Percentiles rank a stretch among this genome's conserved stretches.
Evolutionary conservation across 2,113 vertebrate species (phyloP).

Genomic region (Indri indri): DNA sequence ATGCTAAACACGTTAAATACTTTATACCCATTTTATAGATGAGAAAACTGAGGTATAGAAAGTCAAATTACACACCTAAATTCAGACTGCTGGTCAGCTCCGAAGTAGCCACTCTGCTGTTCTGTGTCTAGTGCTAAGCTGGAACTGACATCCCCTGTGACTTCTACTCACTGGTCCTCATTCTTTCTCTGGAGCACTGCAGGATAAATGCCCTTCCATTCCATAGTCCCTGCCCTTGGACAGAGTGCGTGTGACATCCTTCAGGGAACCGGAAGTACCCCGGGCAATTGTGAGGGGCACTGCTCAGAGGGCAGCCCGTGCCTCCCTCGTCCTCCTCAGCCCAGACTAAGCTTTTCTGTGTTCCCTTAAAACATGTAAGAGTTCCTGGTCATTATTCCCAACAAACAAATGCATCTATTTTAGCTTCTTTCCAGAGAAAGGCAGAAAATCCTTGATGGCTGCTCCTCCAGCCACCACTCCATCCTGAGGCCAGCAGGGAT

Average conservation of each 20-base stretch:
- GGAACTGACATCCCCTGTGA: not conserved
- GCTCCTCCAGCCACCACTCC: not conserved
- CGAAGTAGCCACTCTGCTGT: not conserved
- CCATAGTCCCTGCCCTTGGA: not conserved
- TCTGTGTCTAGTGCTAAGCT: not conserved
- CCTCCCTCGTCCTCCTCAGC: not conserved
- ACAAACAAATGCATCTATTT: not conserved
- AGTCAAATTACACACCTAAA: not conserved
- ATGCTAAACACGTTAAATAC: not conserved
- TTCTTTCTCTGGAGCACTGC: not conserved
- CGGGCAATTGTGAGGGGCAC: not conserved
- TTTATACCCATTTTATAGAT: not conserved
- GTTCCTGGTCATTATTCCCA: not conserved
- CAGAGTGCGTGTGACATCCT: fast-evolving
- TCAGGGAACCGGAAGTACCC: not conserved
- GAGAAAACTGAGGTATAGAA: not conserved
- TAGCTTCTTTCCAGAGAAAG: not conserved
- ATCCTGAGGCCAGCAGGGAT: not conserved
- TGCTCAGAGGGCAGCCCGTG: not conserved
- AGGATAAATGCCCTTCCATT: not conserved
- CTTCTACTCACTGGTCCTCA: not conserved
- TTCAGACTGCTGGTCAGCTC: not conserved
- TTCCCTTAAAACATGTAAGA: not conserved
- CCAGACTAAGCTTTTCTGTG: not conserved
- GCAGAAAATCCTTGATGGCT: not conserved